Conservation (phyloP, 1,140 invertebrate genomes). For the Brachionus rubens region DNA sequence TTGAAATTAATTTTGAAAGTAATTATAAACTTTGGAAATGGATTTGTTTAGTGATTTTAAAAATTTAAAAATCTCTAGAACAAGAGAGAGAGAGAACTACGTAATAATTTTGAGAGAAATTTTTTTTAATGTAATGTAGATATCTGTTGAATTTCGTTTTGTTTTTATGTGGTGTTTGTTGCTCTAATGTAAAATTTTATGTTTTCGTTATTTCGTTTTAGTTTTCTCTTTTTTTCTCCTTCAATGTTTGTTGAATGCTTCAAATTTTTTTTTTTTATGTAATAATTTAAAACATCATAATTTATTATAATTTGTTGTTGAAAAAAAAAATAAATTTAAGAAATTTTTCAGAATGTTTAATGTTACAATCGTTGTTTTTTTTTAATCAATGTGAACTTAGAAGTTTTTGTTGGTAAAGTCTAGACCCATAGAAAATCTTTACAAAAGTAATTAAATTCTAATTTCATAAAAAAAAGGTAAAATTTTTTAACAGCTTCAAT, state of each 20-base stretch:
- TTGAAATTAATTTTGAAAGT: conserved; percentile 16
- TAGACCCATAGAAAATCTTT: too few species aligned
- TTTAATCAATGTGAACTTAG: too few species aligned
- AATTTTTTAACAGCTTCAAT: too few species aligned
- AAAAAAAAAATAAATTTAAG: too few species aligned
- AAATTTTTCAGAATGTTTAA: too few species aligned
- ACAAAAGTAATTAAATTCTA: too few species aligned
- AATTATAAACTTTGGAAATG: background rate
- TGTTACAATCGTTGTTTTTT: too few species aligned
- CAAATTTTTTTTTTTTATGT: conserved; percentile 25
- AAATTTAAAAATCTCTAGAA: background rate
- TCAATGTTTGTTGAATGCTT: background rate
- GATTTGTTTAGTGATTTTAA: background rate
- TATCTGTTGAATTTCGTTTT: conserved; percentile 39
- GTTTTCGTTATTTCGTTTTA: background rate
- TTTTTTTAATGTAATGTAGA: conserved; percentile 12
- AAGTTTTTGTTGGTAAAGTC: too few species aligned
- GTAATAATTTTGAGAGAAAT: conserved; percentile 19
- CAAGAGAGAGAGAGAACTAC: conserved; percentile 22
- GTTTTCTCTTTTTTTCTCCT: background rate
- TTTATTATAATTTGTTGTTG: too few species aligned
- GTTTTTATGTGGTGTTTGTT: background rate
- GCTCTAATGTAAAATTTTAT: conserved; percentile 30
- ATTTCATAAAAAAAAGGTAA: too few species aligned
- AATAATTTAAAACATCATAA: too few species aligned